Evolutionary conservation across 2,113 vertebrate species (phyloP), one percentile per base, ranked within the genome.

Genomic region (Sceloporus undulatus): DNA sequence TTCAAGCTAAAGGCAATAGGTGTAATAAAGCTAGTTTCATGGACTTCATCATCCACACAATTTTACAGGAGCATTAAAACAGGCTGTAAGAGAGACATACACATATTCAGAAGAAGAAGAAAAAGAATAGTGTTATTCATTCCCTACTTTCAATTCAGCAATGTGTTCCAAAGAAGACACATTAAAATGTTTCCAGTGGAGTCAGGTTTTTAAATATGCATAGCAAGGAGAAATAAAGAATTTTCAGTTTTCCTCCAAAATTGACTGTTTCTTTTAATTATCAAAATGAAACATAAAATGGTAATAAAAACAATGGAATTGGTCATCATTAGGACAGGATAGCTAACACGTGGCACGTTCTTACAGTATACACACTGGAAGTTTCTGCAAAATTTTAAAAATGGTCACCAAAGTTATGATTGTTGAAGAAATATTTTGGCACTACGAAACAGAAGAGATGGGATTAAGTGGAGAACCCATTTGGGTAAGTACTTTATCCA

Each of bases 401-500:
- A 95, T 96, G 96, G 96, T 96, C 96, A 1, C 95, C 95, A 95
- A 94, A 90, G 94, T 92, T 68, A 84, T 70, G 70, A 90, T 59
- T 93, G 92, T 70, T 93, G 92, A 94, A 94, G 93, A 77, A 86
- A 88, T 40, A 86, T 85, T 94, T 96, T 94, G 95, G 96, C 95
- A 98, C 98, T 99, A 99, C 94, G 98, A 99, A 96, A 99, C 99
- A 85, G 99, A 99, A 88, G 99, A 99, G 93, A 99, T 99, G 88
- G 99, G 99, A 94, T 99, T 99, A 88, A 98, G 97, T 89, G 99
- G 99, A 11, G 98, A 99, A 86, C 98, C 99, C 98, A 99, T 99
- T 94, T 99, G 99, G 93, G 98, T 99, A 82, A 99, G 97, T 96
- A 99, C 99, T 97, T 99, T 99, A 97, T 99, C 99, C 96, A 99